These are phyloP conservation scores for Ceyx melanurus DNA, from an alignment of 2,113 vertebrate species.

Conservation along the genomic window DNA sequence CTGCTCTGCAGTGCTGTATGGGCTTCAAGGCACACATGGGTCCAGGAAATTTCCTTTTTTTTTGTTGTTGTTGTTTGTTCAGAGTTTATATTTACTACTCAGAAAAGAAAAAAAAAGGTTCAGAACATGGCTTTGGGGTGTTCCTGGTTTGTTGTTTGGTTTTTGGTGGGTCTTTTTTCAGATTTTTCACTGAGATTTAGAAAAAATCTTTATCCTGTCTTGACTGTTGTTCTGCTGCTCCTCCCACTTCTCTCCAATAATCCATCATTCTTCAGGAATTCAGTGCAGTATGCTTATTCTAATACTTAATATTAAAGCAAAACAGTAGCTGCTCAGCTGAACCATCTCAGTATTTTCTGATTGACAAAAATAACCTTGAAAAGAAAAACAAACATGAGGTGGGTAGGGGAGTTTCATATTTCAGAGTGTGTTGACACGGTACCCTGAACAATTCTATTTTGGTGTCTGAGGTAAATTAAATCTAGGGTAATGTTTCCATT, in stretches of 20 bases:
- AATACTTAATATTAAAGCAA: background rate
- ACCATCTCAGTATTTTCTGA: background rate
- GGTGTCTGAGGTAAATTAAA: background rate
- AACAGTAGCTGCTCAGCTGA: background rate
- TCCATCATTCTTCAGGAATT: background rate
- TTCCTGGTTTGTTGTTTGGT: too few relatives aligned
- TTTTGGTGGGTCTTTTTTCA: background rate
- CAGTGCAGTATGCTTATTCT: background rate
- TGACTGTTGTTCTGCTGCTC: background rate
- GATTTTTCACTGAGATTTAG: background rate
- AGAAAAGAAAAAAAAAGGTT: background rate
- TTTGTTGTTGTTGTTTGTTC: background rate
- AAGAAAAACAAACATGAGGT: background rate
- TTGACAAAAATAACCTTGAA: background rate
- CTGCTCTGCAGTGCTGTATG: fast-evolving
- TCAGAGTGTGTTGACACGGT: background rate
- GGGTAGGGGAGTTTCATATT: background rate
- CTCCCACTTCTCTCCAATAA: background rate
- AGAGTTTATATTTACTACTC: background rate
- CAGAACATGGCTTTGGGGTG: background rate
- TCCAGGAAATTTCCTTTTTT: background rate
- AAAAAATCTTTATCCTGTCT: background rate
- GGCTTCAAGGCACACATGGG: background rate
- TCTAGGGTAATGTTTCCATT: background rate
- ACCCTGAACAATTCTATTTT: background rate